Evolutionary conservation across 2,113 vertebrate genomes (phyloP), one percentile per base, ranked within the genome.

Genomic region (Manacus vitellinus): DNA sequence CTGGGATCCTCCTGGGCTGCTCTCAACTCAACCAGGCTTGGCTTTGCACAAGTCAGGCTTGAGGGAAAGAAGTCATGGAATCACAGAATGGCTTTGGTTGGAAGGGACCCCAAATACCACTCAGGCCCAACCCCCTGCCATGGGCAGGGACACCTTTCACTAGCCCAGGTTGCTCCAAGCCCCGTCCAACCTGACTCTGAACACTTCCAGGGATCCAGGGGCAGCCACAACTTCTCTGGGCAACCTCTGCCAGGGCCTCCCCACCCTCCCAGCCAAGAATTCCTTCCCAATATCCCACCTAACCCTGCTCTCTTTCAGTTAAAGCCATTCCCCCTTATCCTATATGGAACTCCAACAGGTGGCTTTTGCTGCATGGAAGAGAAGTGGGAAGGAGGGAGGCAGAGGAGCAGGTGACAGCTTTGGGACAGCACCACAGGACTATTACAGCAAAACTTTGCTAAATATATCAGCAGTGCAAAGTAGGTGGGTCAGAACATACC

Each of bases 401-500:
- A 92, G 84, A 73, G 75, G 52, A 94, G 89, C 73, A 87, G 91
- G 68, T 87, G 89, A 94, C 81, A 97, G 95, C 94, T 92, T 91
- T 87, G 93, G 93, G 95, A 95, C 84, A 76, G 86, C 73, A 65
- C 37, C 2, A 3, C n/a, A 77, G 83, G 51, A 67, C 10, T 67
- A 9, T 74, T 71, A 92, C 25, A 0, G 72, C 76, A 59, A 92
- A 92, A 77, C 52, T 75, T 37, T 31, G 89, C 96, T 96, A 96
- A 95, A 96, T 95, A 89, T 97, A 97, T 91, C 94, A 23, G 70
- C 93, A 88, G 79, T n/a, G 86, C 68, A 92, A 96, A 95, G 93
- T 97, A 96, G 96, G 94, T 97, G 96, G 95, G 96, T 96, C 96
- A 97, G 95, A 96, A 95, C 91, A 95, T 94, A 90, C 94, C 94